These are phyloP conservation scores for Anolis sagrei DNA, from an alignment of 2,113 vertebrate species.

Conservation along the genomic window DNA sequence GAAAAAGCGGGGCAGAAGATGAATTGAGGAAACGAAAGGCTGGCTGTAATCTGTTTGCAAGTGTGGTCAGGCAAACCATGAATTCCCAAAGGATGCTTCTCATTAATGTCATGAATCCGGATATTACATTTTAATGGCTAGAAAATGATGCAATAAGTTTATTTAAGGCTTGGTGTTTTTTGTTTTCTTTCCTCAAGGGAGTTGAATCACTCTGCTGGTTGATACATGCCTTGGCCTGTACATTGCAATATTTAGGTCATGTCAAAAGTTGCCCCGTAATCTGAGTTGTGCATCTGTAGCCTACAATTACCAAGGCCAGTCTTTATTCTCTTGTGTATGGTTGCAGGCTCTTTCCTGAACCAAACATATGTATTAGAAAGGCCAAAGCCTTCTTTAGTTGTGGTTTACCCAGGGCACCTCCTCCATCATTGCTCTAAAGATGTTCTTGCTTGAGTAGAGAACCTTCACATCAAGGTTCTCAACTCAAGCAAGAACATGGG, in stretches of 20 bases:
- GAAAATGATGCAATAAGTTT: neutral
- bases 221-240: neutral
- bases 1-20: no score
- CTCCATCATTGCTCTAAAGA: no score
- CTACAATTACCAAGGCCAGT: neutral
- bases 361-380: neutral
- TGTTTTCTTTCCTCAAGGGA: neutral
- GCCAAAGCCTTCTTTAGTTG: no score
- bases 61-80: neutral
- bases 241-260: neutral
- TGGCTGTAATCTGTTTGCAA: neutral
- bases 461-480: no score
- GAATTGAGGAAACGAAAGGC: no score
- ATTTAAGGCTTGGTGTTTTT: neutral
- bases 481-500: no score
- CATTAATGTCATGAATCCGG: neutral
- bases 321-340: neutral
- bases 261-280: conserved; percentile 8
- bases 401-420: no score
- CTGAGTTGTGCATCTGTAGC: neutral
- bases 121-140: neutral
- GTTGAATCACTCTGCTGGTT: neutral
- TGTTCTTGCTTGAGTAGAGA: no score
- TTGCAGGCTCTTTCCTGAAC: neutral
- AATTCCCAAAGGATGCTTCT: neutral